Evolutionary conservation across 2,888 invertebrate species (phyloP), one percentile per base, ranked within the genome.

Genomic region (Chydorus sphaericus): DNA sequence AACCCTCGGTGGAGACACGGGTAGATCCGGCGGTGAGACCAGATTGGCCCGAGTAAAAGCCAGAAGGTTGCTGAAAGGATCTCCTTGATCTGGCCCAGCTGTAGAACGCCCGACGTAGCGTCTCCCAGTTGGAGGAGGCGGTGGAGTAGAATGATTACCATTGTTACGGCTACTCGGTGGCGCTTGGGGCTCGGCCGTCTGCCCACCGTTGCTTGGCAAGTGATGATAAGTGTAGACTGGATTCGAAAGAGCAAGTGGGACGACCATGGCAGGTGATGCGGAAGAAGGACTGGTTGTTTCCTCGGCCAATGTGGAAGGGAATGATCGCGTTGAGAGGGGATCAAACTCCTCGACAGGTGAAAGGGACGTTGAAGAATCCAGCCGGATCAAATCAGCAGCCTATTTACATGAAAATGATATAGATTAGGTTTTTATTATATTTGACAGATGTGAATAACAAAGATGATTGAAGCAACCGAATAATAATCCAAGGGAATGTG

Each of bases 141-240:
- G n/a, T n/a, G n/a, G n/a, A n/a, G n/a, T n/a, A n/a, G n/a, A n/a
- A 23, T 37, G 14, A 36, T 33, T 51, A 30, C 51, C 30, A 51
- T 20, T 51, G 18, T 23, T 44, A n/a, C n/a, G n/a, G 23, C 26
- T 1, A 26, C 23, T 28, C 14, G 44, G n/a, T 44, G 44, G 44
- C 44, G 28, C 44, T 44, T 44, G 44, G 14, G 36, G 53, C 48
- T 33, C 48, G 14, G 28, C 39, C n/a, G 28, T 33, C 36, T 29
- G 16, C 62, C 58, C 69, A n/a, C n/a, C n/a, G n/a, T n/a, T n/a
- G n/a, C n/a, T n/a, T n/a, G n/a, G 67, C 18, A 74, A 74, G 53
- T 72, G 68, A 62, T 73, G 74, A 60, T 74, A 75, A 1, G 75
- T 72, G 63, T 76, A 75, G 3, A 75, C 60, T 1, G 75, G 75